These are phyloP conservation scores for Taenioides sp. DNA, from an alignment of 2,797 vertebrate species.

Conservation along the genomic window DNA sequence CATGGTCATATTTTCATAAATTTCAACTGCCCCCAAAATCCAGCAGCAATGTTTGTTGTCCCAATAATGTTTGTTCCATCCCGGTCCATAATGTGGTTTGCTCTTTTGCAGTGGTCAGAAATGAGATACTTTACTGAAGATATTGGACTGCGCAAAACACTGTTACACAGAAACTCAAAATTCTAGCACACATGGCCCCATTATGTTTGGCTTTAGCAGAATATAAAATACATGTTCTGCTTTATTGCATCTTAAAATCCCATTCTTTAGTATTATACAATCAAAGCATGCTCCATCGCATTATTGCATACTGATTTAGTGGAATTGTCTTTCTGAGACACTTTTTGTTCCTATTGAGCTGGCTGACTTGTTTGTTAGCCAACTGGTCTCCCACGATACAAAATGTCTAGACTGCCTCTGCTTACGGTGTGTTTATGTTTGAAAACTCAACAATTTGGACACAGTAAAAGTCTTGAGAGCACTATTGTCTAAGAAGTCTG, in stretches of 20 bases:
- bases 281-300: no score
- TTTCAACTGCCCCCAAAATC: no score
- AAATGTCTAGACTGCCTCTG: constrained; percentile 1
- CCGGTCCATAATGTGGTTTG: no score
- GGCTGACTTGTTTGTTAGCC: neutral
- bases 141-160: no score
- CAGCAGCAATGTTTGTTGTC: no score
- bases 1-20: no score
- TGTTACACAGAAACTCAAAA: no score
- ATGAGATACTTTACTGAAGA: no score
- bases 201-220: neutral
- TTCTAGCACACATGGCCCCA: neutral
- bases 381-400: neutral
- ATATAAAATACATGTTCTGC: neutral
- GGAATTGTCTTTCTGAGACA: no score
- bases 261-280: neutral
- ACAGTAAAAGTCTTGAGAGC: neutral
- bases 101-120: no score
- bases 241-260: neutral
- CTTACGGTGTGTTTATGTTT: neutral
- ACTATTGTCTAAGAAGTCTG: neutral
- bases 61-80: no score
- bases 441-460: neutral
- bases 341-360: neutral
- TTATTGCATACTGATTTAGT: no score